These are phyloP conservation scores for Neolamprologus toae DNA, from an alignment of 2,113 vertebrate species.

Conservation along the genomic window DNA sequence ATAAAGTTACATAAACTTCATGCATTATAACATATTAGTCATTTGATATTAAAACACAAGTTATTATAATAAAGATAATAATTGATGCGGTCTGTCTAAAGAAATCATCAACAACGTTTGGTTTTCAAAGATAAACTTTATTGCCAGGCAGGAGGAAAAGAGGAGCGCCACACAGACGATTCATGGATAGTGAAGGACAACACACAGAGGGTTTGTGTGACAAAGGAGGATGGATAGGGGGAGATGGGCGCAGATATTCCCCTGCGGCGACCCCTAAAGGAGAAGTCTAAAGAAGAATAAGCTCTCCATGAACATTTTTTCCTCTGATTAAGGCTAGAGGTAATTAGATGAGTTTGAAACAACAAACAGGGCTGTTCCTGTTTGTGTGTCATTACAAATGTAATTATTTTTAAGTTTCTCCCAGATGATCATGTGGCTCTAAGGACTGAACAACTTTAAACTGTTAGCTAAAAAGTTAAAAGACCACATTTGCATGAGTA, in stretches of 20 bases:
- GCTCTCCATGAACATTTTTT: neutral
- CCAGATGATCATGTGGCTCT: neutral
- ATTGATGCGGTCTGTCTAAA: neutral
- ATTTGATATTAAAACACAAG: neutral
- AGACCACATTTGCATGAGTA: neutral
- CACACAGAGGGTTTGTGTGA: neutral
- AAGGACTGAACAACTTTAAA: neutral
- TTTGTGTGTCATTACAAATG: neutral
- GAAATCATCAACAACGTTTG: neutral
- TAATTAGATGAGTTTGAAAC: neutral
- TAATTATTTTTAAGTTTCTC: neutral
- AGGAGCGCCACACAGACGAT: neutral
- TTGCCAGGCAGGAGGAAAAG: neutral
- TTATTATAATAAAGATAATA: neutral
- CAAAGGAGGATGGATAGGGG: neutral
- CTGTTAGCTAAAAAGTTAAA: neutral
- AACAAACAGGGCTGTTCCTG: neutral
- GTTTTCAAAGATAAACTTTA: neutral
- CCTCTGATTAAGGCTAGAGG: neutral
- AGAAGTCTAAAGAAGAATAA: neutral
- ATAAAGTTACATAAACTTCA: neutral
- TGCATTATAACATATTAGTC: neutral
- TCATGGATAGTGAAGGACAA: neutral
- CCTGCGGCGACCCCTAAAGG: neutral
- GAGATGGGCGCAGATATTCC: neutral